Evolutionary conservation across 1,140 invertebrate species (phyloP), one percentile per base, ranked within the genome.

Genomic region (Drosophila oshimai): DNA sequence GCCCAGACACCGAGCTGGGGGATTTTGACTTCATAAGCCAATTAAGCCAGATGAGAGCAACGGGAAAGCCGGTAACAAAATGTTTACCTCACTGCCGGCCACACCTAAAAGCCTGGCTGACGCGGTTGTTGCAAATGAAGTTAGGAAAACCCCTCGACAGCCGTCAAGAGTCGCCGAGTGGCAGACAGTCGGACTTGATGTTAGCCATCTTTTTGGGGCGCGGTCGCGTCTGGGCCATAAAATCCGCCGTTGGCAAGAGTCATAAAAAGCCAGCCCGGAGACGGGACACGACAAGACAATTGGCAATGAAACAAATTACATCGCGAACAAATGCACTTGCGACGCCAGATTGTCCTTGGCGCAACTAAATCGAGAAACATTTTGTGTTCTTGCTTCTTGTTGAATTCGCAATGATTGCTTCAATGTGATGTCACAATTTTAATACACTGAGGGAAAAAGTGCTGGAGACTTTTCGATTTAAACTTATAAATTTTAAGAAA

Each of bases 301-400:
- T 87, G 80, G 69, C 80, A 87, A 80, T 86, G 67, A 80, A 84
- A 77, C 80, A 86, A 84, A 84, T 84, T 60, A 75, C 80, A 75
- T 64, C 41, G 74, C 75, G 57, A 78, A 72, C 69, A 72, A 62
- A 72, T 72, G 69, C 69, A 72, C 53, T 71, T 61, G 45, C 67
- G 28, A 5, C 33, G 45, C 28, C 60, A 41, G 45, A 67, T 42
- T 60, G 64, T 54, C 62, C 28, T 31, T 37, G 28, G 28, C 67
- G 36, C n/a, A 22, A 15, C 24, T 44, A 39, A 46, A 46, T 31
- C 31, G 41, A 57, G 42, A 13, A 65, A 39, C 42, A 65, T 49
- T 64, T 29, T 33, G 18, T 31, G 41, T 65, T 49, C 42, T 37
- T 28, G 58, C 44, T 65, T 4, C 26, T 18, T 39, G 31, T 62